A percentile compares a stretch with the other conserved stretches of the same genome.
Evolutionary conservation across 2,113 vertebrate genomes (phyloP).

Genomic region (Tyrannus savana): DNA sequence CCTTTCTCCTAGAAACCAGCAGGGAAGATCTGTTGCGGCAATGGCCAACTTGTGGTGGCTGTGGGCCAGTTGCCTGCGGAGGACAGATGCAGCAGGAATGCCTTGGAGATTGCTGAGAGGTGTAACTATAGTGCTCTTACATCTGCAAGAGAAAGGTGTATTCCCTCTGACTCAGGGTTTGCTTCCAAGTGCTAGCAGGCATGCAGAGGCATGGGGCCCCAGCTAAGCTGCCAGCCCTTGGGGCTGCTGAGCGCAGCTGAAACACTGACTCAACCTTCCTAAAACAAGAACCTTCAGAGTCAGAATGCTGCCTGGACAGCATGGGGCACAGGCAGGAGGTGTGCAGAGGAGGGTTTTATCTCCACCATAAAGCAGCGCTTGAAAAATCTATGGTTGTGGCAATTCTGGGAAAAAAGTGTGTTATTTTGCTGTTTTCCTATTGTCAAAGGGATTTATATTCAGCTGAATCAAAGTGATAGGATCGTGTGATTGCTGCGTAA

Average conservation of each 20-base stretch:
- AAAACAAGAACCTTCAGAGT: not conserved
- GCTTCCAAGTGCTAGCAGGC: slow-evolving; percentile 50
- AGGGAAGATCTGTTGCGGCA: not conserved
- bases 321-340: not conserved
- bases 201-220: slow-evolving; percentile 51
- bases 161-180: slow-evolving; percentile 37
- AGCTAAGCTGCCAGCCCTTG: slow-evolving; percentile 12
- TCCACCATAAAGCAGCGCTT: not conserved
- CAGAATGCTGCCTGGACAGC: not conserved
- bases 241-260: slow-evolving; percentile 45
- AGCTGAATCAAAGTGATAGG: slow-evolving; percentile 13
- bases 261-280: slow-evolving; percentile 19
- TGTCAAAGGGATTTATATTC: slow-evolving; percentile 44
- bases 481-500: slow-evolving; percentile 47
- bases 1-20: slow-evolving; percentile 3
- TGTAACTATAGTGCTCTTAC: not conserved
- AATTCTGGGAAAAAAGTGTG: not conserved
- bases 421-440: not conserved
- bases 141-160: slow-evolving; percentile 38
- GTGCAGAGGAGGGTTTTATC: not conserved
- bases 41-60: not conserved
- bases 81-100: not conserved
- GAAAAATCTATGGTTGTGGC: not conserved
- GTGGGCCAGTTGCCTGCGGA: slow-evolving; percentile 8
- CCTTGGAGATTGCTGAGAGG: not conserved